Base-by-base conservation (phyloP, 2,113 vertebrate species). In the Scopus umbretta region DNA sequence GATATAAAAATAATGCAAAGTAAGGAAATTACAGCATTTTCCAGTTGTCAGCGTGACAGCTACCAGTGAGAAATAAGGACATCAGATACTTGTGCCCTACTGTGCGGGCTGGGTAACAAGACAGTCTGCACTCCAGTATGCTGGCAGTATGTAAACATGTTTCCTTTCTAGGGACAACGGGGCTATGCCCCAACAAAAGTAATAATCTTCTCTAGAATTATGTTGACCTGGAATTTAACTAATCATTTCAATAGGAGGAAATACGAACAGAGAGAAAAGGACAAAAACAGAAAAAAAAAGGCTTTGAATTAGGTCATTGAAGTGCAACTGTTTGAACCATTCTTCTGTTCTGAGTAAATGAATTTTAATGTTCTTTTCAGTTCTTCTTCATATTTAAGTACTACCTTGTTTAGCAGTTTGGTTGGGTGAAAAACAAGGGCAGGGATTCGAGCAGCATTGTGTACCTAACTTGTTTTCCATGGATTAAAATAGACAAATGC, bases 21-120 rank as follows among this genome's bases (percentile, higher is more conserved):
- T 96, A 98, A 98, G 94, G 95, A 98, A 97, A 93, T 92, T 88
- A 96, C 68, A 83, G 86, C 91, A 95, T 93, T 96, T 97, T 95
- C 92, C 95, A 96, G 90, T 68, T 96, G 93, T 94, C 96, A 97
- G 65, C 3, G 30, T 97, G 95, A 98, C 96, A 97, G 80, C 90
- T 85, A 93, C 91, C 86, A 85, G 79, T 92, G 67, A 87, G 88
- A 91, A 86, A 86, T 80, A 92, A 91, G 96, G 94, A 96, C 93
- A 97, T 80, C 87, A 87, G 79, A 94, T 50, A 68, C 55, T 34
- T 63, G 66, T 80, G 70, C 80, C 80, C 90, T 58, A 92, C 53
- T 81, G 86, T 32, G 95, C 89, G 50, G 94, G 86, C 67, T 76
- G 67, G 13, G 67, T 92, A 96, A 96, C 92, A 96, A 96, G 95